Evolutionary conservation across 2,888 invertebrate species (phyloP).

Genomic region (Acanthoscelides obtectus): DNA sequence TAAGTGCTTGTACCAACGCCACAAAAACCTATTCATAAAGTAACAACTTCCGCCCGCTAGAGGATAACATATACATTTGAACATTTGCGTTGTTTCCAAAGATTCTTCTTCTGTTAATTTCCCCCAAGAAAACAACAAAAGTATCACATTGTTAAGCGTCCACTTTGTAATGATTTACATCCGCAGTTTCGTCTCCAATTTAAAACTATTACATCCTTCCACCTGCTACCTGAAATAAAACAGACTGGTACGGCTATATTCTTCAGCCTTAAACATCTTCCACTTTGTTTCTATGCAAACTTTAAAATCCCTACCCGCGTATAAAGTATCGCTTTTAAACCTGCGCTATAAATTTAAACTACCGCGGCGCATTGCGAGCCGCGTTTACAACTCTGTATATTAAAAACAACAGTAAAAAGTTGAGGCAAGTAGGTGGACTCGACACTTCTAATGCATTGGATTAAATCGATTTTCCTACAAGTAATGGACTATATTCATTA

Average conservation of each 20-base stretch:
- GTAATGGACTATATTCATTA: no score
- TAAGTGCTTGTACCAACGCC: no score
- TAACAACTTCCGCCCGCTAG: no score
- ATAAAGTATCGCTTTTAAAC: not conserved
- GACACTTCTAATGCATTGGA: no score
- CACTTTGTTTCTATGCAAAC: not conserved
- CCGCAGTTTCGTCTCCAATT: not conserved
- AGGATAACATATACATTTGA: no score
- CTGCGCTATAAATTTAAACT: not conserved
- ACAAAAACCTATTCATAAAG: no score
- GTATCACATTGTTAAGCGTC: not conserved
- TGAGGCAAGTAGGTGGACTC: no score
- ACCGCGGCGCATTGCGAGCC: not conserved
- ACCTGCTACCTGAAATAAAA: not conserved
- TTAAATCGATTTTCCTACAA: no score
- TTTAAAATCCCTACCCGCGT: not conserved
- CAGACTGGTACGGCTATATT: not conserved
- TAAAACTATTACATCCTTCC: not conserved
- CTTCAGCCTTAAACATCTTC: not conserved
- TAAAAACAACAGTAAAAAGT: not conserved
- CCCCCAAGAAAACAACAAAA: not conserved
- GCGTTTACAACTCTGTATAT: not conserved
- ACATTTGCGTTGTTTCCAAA: no score
- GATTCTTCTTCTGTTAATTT: not conserved
- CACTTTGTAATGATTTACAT: not conserved